phyloP scores from a whole-genome alignment of 2,888 invertebrate genomes.

The Scotopteryx bipunctaria region DNA sequence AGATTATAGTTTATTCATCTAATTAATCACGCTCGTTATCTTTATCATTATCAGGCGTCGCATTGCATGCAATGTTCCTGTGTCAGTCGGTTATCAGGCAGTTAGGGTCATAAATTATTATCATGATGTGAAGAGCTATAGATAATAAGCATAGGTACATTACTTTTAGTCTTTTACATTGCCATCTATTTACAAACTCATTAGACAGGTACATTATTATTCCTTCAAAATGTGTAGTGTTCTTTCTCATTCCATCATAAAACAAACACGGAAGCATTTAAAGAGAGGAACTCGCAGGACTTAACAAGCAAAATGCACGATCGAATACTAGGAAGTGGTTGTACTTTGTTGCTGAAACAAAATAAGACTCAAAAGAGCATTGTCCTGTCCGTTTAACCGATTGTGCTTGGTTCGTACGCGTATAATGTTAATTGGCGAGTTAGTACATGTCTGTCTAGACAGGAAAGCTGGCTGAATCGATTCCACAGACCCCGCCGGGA shows the following conservation, averaged over 20 bases:
- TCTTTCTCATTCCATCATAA: no score
- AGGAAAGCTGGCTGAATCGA: slow-evolving; percentile 60
- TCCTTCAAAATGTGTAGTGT: no score
- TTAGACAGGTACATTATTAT: no score
- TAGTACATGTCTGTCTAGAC: slow-evolving; percentile 64
- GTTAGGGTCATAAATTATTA: slow-evolving; percentile 19
- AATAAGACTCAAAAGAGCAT: not conserved
- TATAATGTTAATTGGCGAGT: slow-evolving; percentile 38
- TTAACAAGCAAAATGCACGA: not conserved
- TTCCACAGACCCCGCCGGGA: slow-evolving; percentile 52
- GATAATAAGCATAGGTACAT: no score
- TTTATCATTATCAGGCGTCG: slow-evolving; percentile 23
- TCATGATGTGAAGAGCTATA: not conserved
- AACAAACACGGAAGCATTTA: no score
- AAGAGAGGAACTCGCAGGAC: no score
- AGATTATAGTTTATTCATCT: not conserved
- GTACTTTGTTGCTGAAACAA: not conserved
- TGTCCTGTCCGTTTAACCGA: slow-evolving; percentile 7
- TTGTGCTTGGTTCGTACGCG: slow-evolving; percentile 9
- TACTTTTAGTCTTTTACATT: not conserved
- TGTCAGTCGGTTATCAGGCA: slow-evolving; percentile 37
- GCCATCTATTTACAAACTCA: not conserved
- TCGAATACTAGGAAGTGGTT: not conserved
- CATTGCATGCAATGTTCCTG: slow-evolving; percentile 25
- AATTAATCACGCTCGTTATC: slow-evolving; percentile 18